These are phyloP conservation scores for Mirza zaza DNA, from an alignment of 2,113 vertebrate genomes.

Conservation along the genomic window DNA sequence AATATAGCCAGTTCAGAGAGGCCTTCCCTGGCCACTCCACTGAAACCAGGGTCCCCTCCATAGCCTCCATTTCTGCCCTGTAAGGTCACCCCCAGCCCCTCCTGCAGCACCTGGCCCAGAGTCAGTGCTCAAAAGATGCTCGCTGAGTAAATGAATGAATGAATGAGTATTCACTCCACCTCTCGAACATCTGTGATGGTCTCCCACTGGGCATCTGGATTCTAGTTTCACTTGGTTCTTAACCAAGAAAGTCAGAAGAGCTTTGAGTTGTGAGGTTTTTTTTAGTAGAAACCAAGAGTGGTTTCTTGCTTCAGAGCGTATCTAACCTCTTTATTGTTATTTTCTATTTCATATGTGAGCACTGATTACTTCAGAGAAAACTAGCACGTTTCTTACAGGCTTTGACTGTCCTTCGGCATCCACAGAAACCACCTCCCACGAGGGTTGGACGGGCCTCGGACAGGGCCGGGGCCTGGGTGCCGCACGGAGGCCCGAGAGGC, in stretches of 20 bases:
- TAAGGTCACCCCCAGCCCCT: not conserved
- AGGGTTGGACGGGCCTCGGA: not conserved
- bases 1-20: not conserved
- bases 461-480: not conserved
- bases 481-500: rapidly evolving
- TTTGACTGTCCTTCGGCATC: not conserved
- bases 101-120: not conserved
- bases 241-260: not conserved
- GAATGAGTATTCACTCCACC: no score
- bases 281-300: not conserved
- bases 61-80: not conserved
- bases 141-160: not conserved
- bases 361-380: not conserved
- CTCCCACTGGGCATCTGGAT: not conserved
- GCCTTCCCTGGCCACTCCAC: not conserved
- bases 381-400: not conserved
- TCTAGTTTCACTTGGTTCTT: not conserved
- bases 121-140: not conserved
- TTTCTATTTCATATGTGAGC: not conserved
- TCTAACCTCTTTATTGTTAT: no score
- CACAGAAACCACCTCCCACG: not conserved
- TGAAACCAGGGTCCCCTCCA: not conserved
- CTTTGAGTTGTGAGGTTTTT: not conserved
- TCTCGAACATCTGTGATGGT: not conserved
- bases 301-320: not conserved